phyloP scores from a whole-genome alignment of 2,888 invertebrate species.

The Ornithoptera alexandrae region DNA sequence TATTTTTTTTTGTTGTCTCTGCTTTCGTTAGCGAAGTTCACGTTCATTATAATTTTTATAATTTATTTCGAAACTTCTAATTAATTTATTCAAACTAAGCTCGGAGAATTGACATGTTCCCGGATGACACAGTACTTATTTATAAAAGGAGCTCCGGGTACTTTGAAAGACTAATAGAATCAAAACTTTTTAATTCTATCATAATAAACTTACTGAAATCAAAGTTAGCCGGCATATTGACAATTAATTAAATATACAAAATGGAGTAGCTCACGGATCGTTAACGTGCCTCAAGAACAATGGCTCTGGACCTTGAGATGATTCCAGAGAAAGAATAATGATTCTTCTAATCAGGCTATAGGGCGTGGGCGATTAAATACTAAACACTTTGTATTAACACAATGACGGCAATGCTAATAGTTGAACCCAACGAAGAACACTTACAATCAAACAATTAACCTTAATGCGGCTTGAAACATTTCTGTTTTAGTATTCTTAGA shows the following conservation, averaged over 20 bases:
- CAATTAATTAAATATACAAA: conserved; percentile 17
- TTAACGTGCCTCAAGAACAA: conserved; percentile 62
- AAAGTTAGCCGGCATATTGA: conserved; percentile 12
- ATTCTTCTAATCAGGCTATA: conserved; percentile 51
- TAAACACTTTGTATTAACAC: conserved; percentile 18
- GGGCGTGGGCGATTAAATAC: conserved; percentile 45
- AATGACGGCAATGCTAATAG: conserved; percentile 17
- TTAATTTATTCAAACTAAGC: conserved; percentile 14
- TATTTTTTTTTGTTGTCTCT: neutral
- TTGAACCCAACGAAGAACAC: conserved; percentile 7
- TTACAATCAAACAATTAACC: conserved; percentile 21
- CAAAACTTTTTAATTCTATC: conserved; percentile 15
- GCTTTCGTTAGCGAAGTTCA: neutral
- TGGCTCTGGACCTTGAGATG: conserved; percentile 64
- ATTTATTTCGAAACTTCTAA: conserved; percentile 16
- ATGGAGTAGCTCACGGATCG: conserved; percentile 27
- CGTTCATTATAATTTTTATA: neutral
- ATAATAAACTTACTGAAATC: conserved; percentile 3
- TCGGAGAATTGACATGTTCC: conserved; percentile 10
- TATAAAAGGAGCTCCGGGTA: conserved; percentile 11
- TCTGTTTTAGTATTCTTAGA: conserved; percentile 13
- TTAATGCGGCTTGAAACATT: conserved; percentile 12
- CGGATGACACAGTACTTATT: conserved; percentile 19
- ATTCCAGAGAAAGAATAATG: conserved; percentile 53
- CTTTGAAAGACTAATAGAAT: conserved; percentile 2